A percentile compares a stretch with the other conserved stretches of the same genome.
phyloP scores from a whole-genome alignment of 2,888 invertebrate genomes.

The Andrena haemorrhoa region DNA sequence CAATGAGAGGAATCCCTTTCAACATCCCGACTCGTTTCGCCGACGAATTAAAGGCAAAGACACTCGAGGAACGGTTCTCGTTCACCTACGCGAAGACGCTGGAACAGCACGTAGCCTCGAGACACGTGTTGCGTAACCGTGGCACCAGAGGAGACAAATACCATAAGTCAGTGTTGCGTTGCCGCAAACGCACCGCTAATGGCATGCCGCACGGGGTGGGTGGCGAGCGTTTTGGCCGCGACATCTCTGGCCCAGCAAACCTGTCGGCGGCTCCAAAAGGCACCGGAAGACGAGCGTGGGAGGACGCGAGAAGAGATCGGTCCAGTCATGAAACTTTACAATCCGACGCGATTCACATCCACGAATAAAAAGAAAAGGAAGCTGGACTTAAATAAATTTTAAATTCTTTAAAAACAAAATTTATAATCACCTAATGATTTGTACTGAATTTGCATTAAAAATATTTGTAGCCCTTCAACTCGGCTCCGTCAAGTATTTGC shows the following conservation, averaged over 20 bases:
- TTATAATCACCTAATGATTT: too few species aligned
- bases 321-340: conserved; percentile 62
- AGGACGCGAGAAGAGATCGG: conserved; percentile 70
- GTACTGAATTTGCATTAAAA: too few species aligned
- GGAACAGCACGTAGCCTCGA: conserved; percentile 19
- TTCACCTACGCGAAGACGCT: conserved; percentile 53
- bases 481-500: too few species aligned
- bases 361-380: conserved; percentile 14
- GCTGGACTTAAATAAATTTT: not conserved
- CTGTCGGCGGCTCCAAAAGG: conserved; percentile 65
- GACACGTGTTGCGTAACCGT: conserved; percentile 52
- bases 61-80: conserved; percentile 36
- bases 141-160: conserved; percentile 56
- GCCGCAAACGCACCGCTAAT: conserved; percentile 54
- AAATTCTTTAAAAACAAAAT: not conserved
- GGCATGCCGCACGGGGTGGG: conserved; percentile 45
- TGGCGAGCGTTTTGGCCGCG: conserved; percentile 59
- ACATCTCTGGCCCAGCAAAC: conserved; percentile 52
- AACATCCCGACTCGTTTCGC: conserved; percentile 9
- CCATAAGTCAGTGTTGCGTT: conserved; percentile 63
- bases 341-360: conserved; percentile 17
- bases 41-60: conserved; percentile 29
- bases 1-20: conserved; percentile 48
- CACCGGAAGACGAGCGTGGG: conserved; percentile 67
- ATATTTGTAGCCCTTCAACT: too few species aligned